Evolutionary conservation across 2,113 vertebrate species (phyloP).

Genomic region (Propithecus coquereli): DNA sequence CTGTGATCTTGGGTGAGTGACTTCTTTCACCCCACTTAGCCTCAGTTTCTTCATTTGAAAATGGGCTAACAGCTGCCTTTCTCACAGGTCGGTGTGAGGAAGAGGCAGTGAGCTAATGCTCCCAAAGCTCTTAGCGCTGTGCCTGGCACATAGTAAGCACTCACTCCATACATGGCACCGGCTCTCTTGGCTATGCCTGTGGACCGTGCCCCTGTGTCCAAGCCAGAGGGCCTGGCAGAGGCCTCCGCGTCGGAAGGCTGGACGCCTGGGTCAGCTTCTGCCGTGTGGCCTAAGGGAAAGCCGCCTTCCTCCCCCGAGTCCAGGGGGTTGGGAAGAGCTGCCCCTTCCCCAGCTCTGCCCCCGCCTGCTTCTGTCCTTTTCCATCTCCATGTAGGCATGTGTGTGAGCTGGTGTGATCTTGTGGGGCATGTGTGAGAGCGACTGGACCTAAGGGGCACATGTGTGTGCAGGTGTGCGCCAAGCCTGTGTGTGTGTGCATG

Average conservation of each 20-base stretch:
- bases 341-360: constrained; percentile 56
- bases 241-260: background rate
- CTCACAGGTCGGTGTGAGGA: constrained; percentile 56
- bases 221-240: background rate
- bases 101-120: background rate
- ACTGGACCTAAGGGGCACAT: background rate
- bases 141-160: background rate
- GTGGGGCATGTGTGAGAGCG: background rate
- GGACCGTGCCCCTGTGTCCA: background rate
- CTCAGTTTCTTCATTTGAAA: background rate
- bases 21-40: background rate
- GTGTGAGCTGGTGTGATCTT: background rate
- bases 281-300: background rate
- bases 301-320: background rate
- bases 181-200: background rate
- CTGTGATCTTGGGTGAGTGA: constrained; percentile 53
- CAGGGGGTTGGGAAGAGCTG: background rate
- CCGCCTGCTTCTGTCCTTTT: constrained; percentile 69
- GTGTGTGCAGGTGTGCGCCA: constrained; percentile 3
- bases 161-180: background rate
- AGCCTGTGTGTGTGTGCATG: background rate
- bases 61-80: constrained; percentile 35
- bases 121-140: background rate
- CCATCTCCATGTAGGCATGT: constrained; percentile 68
- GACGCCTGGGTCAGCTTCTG: background rate